Evolutionary conservation across 2,888 invertebrate genomes (phyloP), one percentile per base, ranked within the genome.

Genomic region (Cheiracanthium punctorium): DNA sequence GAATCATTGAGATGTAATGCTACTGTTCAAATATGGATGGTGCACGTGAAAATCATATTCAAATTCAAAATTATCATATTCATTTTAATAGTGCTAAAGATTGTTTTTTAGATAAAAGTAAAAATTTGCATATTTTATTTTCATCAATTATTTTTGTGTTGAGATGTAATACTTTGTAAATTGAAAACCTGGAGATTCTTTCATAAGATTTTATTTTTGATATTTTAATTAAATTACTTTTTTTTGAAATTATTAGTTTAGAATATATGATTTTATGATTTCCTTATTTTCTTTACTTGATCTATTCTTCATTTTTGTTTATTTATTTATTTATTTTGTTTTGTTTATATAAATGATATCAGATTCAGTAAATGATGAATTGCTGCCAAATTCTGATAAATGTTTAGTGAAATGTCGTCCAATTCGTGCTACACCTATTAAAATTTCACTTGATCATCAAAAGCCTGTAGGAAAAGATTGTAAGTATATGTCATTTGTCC

Each of bases 361-460:
- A 87, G 87, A 87, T 73, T 77, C 87, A 33, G 14, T 86, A 80
- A 80, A 80, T 71, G 80, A 80, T 75, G 85, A 86, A 64, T 74
- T 80, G 37, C 64, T 80, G 28, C 75, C 85, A 12, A 86, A 80
- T 65, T 24, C 71, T 20, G 87, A 87, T 77, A 87, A 80, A 67
- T 81, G 81, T 43, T n/a, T 81, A 69, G 76, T 87, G n/a, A 87
- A 87, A 58, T 87, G 81, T 8, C 84, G 84, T 58, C 76, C 79
- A 2, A 81, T 82, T 33, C 43, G 88, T 37, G 93, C 94, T 90
- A 95, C 95, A 92, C 94, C 95, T 88, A 94, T 95, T 91, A 93
- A 94, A 91, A 93, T 95, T 89, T 94, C 94, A 82, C 93, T 94
- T 90, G 95, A 95, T 91, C 93, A 93, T 90, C 93, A 94, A 91